Percentiles rank a stretch among this genome's conserved stretches.
phyloP scores from a whole-genome alignment of 2,888 invertebrate genomes.

The Tolmerus cingulatus region DNA sequence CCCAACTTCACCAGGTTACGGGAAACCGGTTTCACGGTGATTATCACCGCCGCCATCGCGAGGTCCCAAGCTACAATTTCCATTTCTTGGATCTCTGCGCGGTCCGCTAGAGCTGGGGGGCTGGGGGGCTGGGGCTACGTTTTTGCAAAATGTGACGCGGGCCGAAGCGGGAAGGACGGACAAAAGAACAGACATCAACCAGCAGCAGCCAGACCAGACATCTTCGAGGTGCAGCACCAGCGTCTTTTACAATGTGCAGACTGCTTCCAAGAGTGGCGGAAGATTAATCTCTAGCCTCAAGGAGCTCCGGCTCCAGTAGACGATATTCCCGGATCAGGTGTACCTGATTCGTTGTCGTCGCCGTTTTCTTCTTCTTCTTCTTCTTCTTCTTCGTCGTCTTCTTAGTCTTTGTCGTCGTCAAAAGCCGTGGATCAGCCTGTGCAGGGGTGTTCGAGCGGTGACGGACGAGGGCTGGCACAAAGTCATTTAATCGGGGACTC shows the following conservation, averaged over 20 bases:
- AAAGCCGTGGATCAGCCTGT: background rate
- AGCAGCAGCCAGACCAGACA: background rate
- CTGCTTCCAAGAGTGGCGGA: background rate
- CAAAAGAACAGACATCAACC: background rate
- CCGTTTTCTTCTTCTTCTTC: background rate
- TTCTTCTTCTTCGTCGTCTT: too few species aligned
- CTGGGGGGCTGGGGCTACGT: background rate
- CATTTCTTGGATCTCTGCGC: constrained; percentile 13
- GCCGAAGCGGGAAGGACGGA: background rate
- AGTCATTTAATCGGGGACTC: constrained; percentile 8
- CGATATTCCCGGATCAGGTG: background rate
- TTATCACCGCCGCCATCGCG: constrained; percentile 29
- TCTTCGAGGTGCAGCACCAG: background rate
- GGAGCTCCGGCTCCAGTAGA: background rate
- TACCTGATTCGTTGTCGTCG: background rate
- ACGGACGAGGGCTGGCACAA: background rate
- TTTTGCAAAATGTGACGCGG: background rate
- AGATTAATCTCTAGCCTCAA: background rate
- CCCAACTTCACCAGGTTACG: constrained; percentile 28
- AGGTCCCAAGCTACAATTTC: constrained; percentile 29
- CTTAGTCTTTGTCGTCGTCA: background rate
- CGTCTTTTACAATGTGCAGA: background rate
- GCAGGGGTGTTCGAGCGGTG: background rate
- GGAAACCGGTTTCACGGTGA: constrained; percentile 24
- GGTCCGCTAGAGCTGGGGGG: background rate